Conservation (phyloP, 1,140 invertebrate genomes). For the Battus philenor region DNA sequence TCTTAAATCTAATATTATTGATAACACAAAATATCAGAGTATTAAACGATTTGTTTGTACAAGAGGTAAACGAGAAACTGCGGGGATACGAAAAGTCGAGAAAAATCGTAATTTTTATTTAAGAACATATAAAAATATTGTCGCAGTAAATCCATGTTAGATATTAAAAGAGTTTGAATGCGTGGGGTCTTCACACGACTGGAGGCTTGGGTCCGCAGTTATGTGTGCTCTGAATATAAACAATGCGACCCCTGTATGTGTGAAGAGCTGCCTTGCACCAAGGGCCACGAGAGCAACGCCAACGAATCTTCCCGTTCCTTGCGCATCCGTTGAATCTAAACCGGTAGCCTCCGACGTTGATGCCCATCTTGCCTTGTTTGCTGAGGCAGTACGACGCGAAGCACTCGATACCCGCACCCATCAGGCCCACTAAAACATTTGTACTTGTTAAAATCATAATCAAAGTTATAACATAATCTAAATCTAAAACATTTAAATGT, state of each 20-base stretch:
- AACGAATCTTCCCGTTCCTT: constrained; percentile 61
- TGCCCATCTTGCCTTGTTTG: constrained; percentile 70
- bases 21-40: not conserved
- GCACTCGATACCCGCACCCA: constrained; percentile 54
- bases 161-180: not conserved
- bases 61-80: not conserved
- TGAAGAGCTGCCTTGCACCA: constrained; percentile 68
- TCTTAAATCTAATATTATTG: not conserved
- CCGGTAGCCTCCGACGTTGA: constrained; percentile 62
- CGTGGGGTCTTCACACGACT: not conserved
- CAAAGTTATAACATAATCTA: too few relatives aligned
- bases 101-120: constrained; percentile 8
- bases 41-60: not conserved
- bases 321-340: constrained; percentile 68
- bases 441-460: constrained; percentile 20
- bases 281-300: constrained; percentile 61
- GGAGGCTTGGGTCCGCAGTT: constrained; percentile 64
- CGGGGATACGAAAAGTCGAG: constrained; percentile 3
- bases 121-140: not conserved
- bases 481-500: too few relatives aligned
- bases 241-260: constrained; percentile 59
- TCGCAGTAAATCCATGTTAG: not conserved
- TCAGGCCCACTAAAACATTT: constrained; percentile 49
- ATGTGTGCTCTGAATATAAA: constrained; percentile 64
- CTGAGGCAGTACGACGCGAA: constrained; percentile 68